Base-by-base conservation (phyloP, 2,113 vertebrate species). In the Microtus oregoni region DNA sequence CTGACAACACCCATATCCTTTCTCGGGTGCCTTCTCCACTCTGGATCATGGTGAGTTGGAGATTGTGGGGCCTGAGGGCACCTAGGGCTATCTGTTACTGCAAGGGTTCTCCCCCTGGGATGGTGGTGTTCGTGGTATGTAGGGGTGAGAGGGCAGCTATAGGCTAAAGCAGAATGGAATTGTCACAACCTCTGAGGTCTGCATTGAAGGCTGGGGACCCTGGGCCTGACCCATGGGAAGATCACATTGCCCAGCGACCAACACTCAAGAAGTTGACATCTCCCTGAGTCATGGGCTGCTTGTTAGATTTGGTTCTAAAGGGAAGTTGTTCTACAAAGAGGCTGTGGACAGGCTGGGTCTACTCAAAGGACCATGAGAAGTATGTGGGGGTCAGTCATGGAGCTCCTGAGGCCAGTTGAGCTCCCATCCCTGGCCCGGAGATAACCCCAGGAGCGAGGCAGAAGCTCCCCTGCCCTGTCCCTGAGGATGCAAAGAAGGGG, bases 21-120 rank as follows among this genome's bases (percentile, higher is more conserved):
- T 98, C 98, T 98, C 99, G 99, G 98, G 99, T 99, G 99, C 99
- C 99, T 99, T 99, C 98, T 96, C 99, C 99, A 4, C 97, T 99
- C 98, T 99, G 99, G 99, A 98, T 99, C 94, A 99, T 99, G 99
- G 99, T 99, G 98, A 99, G 99, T 58, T 76, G 67, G 44, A 50
- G 44, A 26, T 1, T 50, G 6, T 10, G 38, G 72, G 32, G 78
- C 2, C 50, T 61, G 50, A 55, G 55, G 38, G 30, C 32, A 52
- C 30, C 26, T 47, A 6, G 28, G 76, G n/a, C 28, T 17, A 14
- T 47, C 63, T 32, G 1, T 30, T 65, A 72, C 90, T 89, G 24
- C 38, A 5, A 2, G 44, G 73, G 14, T 58, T 58, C 9, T 63
- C 4, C 85, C 86, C 86, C n/a, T 11, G n/a, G 26, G 14, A 15